Percentiles rank a stretch among this genome's conserved stretches.
phyloP scores from a whole-genome alignment of 2,888 invertebrate genomes.

The Oxyscelio sp. region DNA sequence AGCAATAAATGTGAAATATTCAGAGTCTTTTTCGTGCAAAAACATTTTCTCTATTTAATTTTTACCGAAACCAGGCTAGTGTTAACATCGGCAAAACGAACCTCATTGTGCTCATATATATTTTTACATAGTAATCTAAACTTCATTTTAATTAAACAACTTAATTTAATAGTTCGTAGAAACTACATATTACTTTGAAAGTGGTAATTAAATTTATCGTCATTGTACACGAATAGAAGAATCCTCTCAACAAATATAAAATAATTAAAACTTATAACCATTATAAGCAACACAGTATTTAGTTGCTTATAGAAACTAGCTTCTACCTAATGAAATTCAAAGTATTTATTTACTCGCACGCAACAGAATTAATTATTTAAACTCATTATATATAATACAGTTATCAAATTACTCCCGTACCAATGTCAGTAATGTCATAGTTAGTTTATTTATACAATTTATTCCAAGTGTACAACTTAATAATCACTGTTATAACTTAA shows the following conservation, averaged over 20 bases:
- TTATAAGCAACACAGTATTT: too few species aligned
- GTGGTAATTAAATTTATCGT: constrained; percentile 11
- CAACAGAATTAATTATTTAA: not conserved
- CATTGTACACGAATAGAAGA: too few species aligned
- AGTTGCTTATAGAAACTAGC: too few species aligned
- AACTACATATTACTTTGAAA: not conserved
- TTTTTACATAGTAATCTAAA: constrained; percentile 16
- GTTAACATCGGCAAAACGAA: constrained; percentile 29
- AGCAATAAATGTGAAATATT: constrained; percentile 49
- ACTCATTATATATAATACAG: not conserved
- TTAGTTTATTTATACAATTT: not conserved
- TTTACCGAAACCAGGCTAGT: constrained; percentile 29
- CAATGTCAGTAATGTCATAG: not conserved
- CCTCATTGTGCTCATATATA: not conserved
- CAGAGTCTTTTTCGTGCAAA: constrained; percentile 28
- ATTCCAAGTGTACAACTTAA: not conserved
- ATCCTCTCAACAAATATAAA: too few species aligned
- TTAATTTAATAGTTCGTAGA: constrained; percentile 21
- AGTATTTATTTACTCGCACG: too few species aligned
- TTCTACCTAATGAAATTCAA: too few species aligned
- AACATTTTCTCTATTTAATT: constrained; percentile 51
- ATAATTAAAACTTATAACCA: too few species aligned
- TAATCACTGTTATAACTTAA: not conserved
- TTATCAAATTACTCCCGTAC: not conserved
- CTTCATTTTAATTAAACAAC: constrained; percentile 28